phyloP scores from a whole-genome alignment of 2,888 invertebrate species.

The Drosophila quinaria region DNA sequence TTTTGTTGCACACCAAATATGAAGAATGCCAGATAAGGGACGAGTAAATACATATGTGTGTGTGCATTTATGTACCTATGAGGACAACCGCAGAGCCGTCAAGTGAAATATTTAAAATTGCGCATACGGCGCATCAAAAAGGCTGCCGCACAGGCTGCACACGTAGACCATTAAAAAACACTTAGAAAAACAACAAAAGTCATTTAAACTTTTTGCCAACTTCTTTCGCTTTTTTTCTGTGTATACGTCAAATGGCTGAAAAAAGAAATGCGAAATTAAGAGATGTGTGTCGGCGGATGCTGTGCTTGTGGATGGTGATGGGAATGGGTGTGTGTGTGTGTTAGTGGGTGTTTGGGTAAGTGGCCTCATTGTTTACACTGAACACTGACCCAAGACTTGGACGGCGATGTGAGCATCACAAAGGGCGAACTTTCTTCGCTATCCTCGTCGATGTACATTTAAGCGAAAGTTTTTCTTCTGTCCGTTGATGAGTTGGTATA shows the following conservation, averaged over 20 bases:
- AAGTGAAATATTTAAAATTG: slow-evolving; percentile 54
- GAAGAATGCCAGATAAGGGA: neutral
- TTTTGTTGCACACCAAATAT: neutral
- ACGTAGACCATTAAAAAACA: slow-evolving; percentile 81
- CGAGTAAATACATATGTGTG: slow-evolving; percentile 24
- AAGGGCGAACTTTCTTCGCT: slow-evolving; percentile 90
- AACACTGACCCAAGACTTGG: slow-evolving; percentile 87
- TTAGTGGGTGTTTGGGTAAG: slow-evolving; percentile 32
- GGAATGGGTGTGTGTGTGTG: slow-evolving; percentile 44
- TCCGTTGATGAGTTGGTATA: slow-evolving; percentile 49
- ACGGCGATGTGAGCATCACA: slow-evolving; percentile 89
- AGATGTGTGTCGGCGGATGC: slow-evolving; percentile 63
- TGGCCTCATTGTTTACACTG: slow-evolving; percentile 77
- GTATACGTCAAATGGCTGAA: slow-evolving; percentile 48
- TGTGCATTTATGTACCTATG: slow-evolving; percentile 26
- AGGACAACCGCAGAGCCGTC: slow-evolving; percentile 21
- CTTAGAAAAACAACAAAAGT: slow-evolving; percentile 82
- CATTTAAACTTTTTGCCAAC: slow-evolving; percentile 80
- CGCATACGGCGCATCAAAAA: slow-evolving; percentile 53
- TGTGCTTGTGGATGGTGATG: neutral
- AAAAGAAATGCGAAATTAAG: slow-evolving; percentile 73
- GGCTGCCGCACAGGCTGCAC: slow-evolving; percentile 53
- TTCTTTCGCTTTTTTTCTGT: slow-evolving; percentile 41
- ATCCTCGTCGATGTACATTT: slow-evolving; percentile 87
- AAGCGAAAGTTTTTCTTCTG: slow-evolving; percentile 67